phyloP scores from a whole-genome alignment of 2,113 vertebrate species.

The Gila orcuttii region DNA sequence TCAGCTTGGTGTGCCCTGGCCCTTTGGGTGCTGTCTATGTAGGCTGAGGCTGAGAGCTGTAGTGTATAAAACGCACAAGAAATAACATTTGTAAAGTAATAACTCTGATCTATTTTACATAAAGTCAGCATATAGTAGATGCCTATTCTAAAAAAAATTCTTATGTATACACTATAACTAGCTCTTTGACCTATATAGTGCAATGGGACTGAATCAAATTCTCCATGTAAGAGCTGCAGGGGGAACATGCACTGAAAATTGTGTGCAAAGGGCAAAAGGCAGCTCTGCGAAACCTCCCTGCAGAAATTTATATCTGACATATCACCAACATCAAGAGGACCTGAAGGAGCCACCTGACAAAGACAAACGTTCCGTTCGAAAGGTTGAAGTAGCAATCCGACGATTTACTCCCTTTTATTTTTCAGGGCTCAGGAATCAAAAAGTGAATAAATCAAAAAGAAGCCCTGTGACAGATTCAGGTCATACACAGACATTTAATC shows the following conservation, averaged over 20 bases:
- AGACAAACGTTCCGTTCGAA: conserved; percentile 41
- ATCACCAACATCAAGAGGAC: conserved; percentile 10
- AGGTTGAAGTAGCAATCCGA: conserved; percentile 63
- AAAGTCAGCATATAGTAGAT: background rate
- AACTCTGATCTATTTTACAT: background rate
- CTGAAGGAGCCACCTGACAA: conserved; percentile 32
- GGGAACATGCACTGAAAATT: conserved; percentile 11
- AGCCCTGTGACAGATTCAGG: conserved; percentile 63
- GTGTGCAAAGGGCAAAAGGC: conserved; percentile 35
- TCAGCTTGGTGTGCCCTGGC: too few relatives aligned
- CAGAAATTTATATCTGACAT: conserved; percentile 26
- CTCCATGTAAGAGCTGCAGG: conserved; percentile 7
- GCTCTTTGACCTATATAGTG: conserved; percentile 26
- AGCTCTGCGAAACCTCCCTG: conserved; percentile 6
- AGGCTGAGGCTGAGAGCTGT: background rate
- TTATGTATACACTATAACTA: background rate
- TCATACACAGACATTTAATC: conserved; percentile 60
- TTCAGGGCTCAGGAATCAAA: conserved; percentile 39
- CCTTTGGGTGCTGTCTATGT: background rate
- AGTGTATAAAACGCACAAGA: background rate
- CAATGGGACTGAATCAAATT: conserved; percentile 19
- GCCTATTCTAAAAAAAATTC: background rate
- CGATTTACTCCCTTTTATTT: conserved; percentile 52
- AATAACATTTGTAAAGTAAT: background rate
- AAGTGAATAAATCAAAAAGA: conserved; percentile 64